phyloP scores from a whole-genome alignment of 2,113 vertebrate species.

The Tympanuchus pallidicinctus region DNA sequence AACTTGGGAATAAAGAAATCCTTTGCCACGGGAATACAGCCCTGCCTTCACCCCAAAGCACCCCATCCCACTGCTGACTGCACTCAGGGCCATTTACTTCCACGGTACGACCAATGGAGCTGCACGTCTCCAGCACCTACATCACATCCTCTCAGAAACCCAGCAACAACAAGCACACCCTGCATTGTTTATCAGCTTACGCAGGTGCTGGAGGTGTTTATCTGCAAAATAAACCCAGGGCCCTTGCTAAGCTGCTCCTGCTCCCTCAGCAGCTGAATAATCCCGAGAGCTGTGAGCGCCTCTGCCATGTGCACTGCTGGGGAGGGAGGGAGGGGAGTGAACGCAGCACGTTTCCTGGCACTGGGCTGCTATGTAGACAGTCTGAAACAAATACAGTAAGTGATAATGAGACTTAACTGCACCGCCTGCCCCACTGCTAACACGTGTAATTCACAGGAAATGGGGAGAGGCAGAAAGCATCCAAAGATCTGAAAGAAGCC shows the following conservation, averaged over 20 bases:
- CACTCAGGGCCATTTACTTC: rapidly evolving
- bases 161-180: constrained; percentile 38
- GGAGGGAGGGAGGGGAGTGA: neutral
- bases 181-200: neutral
- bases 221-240: neutral
- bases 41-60: neutral
- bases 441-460: constrained; percentile 44
- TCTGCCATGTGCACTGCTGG: rapidly evolving
- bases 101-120: neutral
- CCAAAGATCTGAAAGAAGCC: neutral
- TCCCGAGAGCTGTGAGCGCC: neutral
- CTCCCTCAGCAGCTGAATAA: neutral
- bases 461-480: constrained; percentile 3
- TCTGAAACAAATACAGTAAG: constrained; percentile 2
- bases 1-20: neutral
- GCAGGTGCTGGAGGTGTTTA: neutral
- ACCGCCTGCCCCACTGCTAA: neutral
- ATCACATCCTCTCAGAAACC: constrained; percentile 30
- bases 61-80: neutral
- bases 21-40: neutral
- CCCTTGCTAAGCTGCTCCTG: neutral
- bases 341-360: neutral
- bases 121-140: neutral
- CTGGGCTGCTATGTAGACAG: neutral
- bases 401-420: neutral